Evolutionary conservation across 37 sponge, comb jelly and placozoan genomes (phyloP).

Genomic region (Crambe crambe): DNA sequence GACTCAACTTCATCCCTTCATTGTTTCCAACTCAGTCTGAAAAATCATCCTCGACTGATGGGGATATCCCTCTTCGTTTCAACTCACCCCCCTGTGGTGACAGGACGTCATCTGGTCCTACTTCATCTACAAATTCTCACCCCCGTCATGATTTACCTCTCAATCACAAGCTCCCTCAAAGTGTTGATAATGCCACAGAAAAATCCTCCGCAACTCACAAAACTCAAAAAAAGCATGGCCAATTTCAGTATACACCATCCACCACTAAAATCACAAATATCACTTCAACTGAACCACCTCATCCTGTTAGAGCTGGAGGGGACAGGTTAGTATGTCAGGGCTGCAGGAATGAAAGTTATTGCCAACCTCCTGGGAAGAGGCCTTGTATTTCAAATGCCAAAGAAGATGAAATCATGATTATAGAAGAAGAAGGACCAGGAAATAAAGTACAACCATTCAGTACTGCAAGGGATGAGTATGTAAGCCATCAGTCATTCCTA

Average conservation of each 20-base stretch:
- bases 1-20: background rate
- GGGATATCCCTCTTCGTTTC: background rate
- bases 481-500: background rate
- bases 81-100: background rate
- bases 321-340: no score
- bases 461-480: constrained; percentile 9
- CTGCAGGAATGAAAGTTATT: background rate
- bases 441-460: background rate
- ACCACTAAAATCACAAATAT: background rate
- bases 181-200: background rate
- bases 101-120: background rate
- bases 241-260: background rate
- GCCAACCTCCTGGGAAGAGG: background rate
- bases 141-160: background rate
- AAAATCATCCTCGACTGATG: background rate
- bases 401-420: background rate
- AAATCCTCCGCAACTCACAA: background rate
- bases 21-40: background rate
- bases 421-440: background rate
- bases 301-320: background rate
- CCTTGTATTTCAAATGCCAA: no score
- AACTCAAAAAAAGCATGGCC: background rate
- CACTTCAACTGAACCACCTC: background rate
- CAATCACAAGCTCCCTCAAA: background rate
- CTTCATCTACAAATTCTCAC: background rate